Evolutionary conservation across 2,888 invertebrate species (phyloP), one percentile per base, ranked within the genome.

Genomic region (Drosophila recens): DNA sequence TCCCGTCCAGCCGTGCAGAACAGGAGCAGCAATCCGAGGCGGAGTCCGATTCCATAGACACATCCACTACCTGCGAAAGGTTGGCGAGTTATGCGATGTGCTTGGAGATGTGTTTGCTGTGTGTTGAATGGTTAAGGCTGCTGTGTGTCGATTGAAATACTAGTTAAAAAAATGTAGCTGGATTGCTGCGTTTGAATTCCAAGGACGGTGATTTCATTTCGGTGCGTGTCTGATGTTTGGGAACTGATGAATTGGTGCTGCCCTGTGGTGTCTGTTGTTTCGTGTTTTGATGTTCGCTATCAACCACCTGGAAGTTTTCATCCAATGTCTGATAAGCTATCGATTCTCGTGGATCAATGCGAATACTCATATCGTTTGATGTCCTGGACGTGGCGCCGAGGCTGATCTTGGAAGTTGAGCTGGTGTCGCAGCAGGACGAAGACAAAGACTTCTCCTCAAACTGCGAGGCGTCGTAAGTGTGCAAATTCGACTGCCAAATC

Each of bases 401-500:
- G 43, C 79, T 83, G 1, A 46, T 46, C 27, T 66, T 79, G 0
- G 72, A 74, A 6, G 65, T 30, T 2, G 43, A 57, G 52, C 90
- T 43, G 48, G 70, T 52, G 51, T 75, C 75, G 59, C 82, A 66
- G 20, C 58, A 27, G 10, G 80, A 80, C 5, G 83, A 64, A 3
- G 72, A 63, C 9, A 70, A 17, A 0, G 87, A 51, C 52, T 89
- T 89, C 38, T 75, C 82, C 15, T 89, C 80, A 30, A 85, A 84
- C 49, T 80, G 78, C 0, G 82, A 58, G 5, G 90, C 80, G 30
- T 93, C 91, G 45, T 91, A 90, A 4, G 90, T 92, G 67, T 92
- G 92, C 67, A 94, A 91, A 82, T 94, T 94, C 0, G 93, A 92
- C 75, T 93, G 93, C 93, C 94, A 94, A 49, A 93, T 82, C 13